Evolutionary conservation across 2,113 vertebrate species (phyloP).

Genomic region (Fregata magnificens): DNA sequence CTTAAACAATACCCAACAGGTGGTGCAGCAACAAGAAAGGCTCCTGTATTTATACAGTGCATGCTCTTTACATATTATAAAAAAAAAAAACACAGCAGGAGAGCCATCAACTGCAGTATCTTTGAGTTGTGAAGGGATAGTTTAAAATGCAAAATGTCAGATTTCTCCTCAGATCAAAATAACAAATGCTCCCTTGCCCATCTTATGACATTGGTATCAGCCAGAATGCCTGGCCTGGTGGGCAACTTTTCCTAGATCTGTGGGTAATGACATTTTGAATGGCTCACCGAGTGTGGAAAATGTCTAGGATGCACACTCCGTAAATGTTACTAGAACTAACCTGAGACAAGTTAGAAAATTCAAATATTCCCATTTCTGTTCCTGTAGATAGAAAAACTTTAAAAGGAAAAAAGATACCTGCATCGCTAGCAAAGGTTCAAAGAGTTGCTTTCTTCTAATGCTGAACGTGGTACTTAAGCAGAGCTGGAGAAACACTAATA

Average conservation of each 20-base stretch:
- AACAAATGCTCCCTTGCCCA: background rate
- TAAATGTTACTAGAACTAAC: background rate
- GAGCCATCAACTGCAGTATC: background rate
- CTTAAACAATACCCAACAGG: background rate
- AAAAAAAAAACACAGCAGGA: background rate
- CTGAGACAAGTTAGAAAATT: background rate
- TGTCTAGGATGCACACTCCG: background rate
- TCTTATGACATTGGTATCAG: background rate
- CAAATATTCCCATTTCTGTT: background rate
- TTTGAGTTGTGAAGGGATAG: background rate
- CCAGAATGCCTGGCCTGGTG: background rate
- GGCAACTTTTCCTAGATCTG: constrained; percentile 7
- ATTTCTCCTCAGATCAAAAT: background rate
- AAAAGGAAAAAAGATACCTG: background rate
- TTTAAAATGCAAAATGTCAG: background rate
- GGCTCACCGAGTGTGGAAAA: background rate
- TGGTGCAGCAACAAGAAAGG: background rate
- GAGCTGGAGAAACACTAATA: background rate
- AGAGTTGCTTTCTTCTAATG: background rate
- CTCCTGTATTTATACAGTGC: background rate
- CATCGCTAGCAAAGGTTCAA: background rate
- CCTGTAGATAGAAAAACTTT: background rate
- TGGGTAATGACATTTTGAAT: constrained; percentile 41
- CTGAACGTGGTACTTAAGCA: background rate
- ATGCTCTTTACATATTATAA: background rate